phyloP scores from a whole-genome alignment of 2,888 invertebrate genomes.

The Tachystola acroxantha region DNA sequence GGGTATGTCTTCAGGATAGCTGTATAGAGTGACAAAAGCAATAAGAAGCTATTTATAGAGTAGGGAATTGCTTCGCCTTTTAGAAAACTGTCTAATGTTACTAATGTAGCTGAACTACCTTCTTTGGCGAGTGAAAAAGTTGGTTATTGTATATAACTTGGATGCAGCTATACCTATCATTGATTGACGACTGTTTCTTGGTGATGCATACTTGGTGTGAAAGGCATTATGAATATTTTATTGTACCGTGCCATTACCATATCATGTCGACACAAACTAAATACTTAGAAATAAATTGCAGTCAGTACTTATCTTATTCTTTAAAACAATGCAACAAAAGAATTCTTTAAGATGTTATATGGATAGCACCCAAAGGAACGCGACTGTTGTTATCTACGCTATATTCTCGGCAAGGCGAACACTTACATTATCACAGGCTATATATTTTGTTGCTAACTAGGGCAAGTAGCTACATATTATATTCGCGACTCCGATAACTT shows the following conservation, averaged over 20 bases:
- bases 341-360: too few relatives aligned
- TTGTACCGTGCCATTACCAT: too few relatives aligned
- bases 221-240: too few relatives aligned
- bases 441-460: not conserved
- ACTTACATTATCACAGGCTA: not conserved
- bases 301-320: too few relatives aligned
- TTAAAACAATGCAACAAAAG: too few relatives aligned
- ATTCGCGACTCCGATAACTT: constrained; percentile 43
- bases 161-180: constrained; percentile 8
- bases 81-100: constrained; percentile 3
- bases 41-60: constrained; percentile 32
- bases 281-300: too few relatives aligned
- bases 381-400: not conserved
- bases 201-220: too few relatives aligned
- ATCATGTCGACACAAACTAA: too few relatives aligned
- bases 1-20: constrained; percentile 24
- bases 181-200: constrained; percentile 31
- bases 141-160: constrained; percentile 7
- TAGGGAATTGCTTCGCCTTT: constrained; percentile 26
- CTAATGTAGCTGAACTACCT: constrained; percentile 12
- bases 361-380: not conserved
- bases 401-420: not conserved
- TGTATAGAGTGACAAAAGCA: constrained; percentile 11
- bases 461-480: constrained; percentile 17
- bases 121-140: constrained; percentile 16